Conservation (phyloP, 2,113 vertebrate genomes). For the Pogonocichla stellata region DNA sequence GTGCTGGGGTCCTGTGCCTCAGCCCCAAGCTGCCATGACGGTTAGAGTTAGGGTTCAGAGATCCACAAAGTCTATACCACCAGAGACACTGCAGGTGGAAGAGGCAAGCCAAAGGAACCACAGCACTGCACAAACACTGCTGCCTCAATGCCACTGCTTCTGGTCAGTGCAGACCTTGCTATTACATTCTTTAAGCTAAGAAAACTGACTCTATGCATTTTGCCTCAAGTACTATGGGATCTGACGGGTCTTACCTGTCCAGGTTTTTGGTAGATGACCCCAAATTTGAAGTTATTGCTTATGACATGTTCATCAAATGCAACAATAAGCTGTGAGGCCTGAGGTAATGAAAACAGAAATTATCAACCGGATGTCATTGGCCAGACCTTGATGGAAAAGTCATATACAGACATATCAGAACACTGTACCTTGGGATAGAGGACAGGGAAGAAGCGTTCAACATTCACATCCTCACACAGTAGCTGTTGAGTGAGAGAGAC, state of each 20-base stretch:
- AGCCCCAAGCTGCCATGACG: neutral
- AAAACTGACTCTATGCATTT: neutral
- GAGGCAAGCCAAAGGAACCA: neutral
- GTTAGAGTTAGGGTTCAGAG: neutral
- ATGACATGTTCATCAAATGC: constrained; percentile 92
- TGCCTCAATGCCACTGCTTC: neutral
- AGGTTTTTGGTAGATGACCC: constrained; percentile 90
- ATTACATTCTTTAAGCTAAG: neutral
- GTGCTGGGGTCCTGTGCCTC: neutral
- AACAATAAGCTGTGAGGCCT: constrained; percentile 90
- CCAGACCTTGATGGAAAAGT: neutral
- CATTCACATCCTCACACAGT: constrained; percentile 82
- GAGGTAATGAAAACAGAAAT: neutral
- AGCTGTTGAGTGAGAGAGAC: constrained; percentile 68
- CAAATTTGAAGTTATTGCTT: constrained; percentile 94
- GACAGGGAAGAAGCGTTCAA: constrained; percentile 85
- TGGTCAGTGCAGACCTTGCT: neutral
- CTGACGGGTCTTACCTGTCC: constrained; percentile 80
- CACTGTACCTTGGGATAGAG: constrained; percentile 85
- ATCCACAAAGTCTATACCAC: neutral
- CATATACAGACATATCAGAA: neutral
- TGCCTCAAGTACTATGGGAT: neutral
- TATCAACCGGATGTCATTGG: neutral
- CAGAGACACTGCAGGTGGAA: rapidly evolving
- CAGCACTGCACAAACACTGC: neutral